Evolutionary conservation across 2,797 vertebrate genomes (phyloP).

Genomic region (Schizothorax lantsangensis): DNA sequence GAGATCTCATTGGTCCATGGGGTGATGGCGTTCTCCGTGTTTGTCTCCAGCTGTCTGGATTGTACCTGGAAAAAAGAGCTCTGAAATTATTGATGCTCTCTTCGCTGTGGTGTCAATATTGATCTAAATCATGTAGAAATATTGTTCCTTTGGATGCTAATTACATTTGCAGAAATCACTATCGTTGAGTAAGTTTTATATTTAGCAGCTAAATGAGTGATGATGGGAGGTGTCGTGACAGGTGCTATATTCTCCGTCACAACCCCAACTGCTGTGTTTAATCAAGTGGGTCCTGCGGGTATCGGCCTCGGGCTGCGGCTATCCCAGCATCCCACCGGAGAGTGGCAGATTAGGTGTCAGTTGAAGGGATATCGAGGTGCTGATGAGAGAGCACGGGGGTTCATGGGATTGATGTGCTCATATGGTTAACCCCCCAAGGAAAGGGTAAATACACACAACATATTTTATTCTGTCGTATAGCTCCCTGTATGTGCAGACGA

Average conservation of each 20-base stretch:
- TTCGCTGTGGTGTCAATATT: constrained; percentile 53
- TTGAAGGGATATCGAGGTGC: constrained; percentile 69
- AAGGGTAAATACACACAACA: constrained; percentile 66
- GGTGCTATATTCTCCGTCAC: constrained; percentile 45
- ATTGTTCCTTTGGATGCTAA: constrained; percentile 24
- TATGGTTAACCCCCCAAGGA: constrained; percentile 54
- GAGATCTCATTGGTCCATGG: constrained; percentile 74
- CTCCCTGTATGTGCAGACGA: not conserved
- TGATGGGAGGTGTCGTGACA: constrained; percentile 51
- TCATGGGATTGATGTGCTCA: constrained; percentile 56
- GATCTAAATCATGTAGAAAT: constrained; percentile 47
- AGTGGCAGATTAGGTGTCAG: constrained; percentile 71
- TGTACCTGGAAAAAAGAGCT: constrained; percentile 42
- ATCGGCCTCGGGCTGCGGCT: constrained; percentile 62
- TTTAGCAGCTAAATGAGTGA: constrained; percentile 56
- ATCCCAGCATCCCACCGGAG: constrained; percentile 63
- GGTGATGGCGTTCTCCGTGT: constrained; percentile 40
- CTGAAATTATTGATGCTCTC: constrained; percentile 49
- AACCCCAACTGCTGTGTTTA: constrained; percentile 65
- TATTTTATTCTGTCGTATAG: constrained; percentile 19
- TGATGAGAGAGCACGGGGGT: constrained; percentile 73
- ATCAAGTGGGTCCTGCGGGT: constrained; percentile 72
- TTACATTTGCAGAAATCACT: constrained; percentile 50
- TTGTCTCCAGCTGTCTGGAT: constrained; percentile 52
- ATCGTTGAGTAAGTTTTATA: constrained; percentile 47